Percentiles rank a stretch among this genome's conserved stretches.
Conservation (phyloP, 2,888 invertebrate genomes). For the Caenorhabditis zanzibari region DNA sequence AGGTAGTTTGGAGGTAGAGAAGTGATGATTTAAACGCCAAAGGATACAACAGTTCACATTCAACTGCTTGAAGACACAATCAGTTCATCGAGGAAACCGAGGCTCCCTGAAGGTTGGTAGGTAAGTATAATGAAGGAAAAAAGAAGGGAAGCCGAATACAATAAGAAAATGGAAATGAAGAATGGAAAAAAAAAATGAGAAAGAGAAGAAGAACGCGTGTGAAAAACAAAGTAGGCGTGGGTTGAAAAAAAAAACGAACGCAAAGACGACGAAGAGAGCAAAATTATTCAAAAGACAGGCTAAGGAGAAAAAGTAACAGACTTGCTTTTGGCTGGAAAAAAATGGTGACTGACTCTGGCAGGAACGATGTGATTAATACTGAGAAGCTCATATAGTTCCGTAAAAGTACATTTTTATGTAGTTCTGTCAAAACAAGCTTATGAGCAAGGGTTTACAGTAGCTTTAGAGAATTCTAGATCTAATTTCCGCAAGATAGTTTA, state of each 20-base stretch:
- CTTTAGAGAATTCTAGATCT: no score
- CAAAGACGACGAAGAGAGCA: slow-evolving; percentile 29
- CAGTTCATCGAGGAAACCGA: slow-evolving; percentile 61
- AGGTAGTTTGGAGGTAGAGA: slow-evolving; percentile 52
- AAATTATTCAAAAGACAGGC: slow-evolving; percentile 47
- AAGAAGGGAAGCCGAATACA: slow-evolving; percentile 6
- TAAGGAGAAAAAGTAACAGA: slow-evolving; percentile 25
- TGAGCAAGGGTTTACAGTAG: no score
- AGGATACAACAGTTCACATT: slow-evolving; percentile 62
- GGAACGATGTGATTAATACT: slow-evolving; percentile 42
- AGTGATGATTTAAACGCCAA: slow-evolving; percentile 40
- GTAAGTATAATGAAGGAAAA: slow-evolving; percentile 5
- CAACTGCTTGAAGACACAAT: slow-evolving; percentile 41
- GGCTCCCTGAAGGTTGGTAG: slow-evolving; percentile 52
- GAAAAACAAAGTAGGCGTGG: slow-evolving; percentile 50
- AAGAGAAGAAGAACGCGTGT: no score
- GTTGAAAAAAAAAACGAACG: slow-evolving; percentile 40
- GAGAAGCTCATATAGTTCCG: slow-evolving; percentile 26
- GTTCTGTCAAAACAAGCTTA: slow-evolving; percentile 16
- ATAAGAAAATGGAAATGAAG: slow-evolving; percentile 6
- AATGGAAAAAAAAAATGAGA: background rate
- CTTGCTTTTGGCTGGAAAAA: slow-evolving; percentile 55
- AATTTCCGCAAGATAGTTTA: no score
- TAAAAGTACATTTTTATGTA: slow-evolving; percentile 32
- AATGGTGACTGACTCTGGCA: slow-evolving; percentile 30